phyloP scores from a whole-genome alignment of 2,888 invertebrate species.

The Alentia gelatinosa region DNA sequence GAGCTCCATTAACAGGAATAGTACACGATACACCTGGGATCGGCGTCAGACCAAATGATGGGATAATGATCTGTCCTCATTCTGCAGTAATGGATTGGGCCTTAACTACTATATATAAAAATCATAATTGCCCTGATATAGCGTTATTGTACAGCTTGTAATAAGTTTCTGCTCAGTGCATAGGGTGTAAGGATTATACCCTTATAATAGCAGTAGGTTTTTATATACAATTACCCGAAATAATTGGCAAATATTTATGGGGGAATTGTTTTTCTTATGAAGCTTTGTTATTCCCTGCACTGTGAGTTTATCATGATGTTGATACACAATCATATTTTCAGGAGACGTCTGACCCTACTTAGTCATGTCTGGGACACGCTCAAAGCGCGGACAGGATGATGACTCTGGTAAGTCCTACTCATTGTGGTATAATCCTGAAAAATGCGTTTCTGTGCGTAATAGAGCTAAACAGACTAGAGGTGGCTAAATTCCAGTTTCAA shows the following conservation, averaged over 20 bases:
- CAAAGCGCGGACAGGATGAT: slow-evolving; percentile 15
- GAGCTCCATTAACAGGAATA: too few relatives aligned
- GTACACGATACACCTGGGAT: too few relatives aligned
- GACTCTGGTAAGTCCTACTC: not conserved
- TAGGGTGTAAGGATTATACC: not conserved
- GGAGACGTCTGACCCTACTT: not conserved
- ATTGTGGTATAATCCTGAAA: not conserved
- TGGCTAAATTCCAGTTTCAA: not conserved
- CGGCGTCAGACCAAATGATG: too few relatives aligned
- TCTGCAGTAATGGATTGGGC: too few relatives aligned
- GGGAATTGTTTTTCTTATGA: not conserved
- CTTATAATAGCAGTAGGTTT: not conserved
- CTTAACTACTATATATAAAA: too few relatives aligned
- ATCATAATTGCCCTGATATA: too few relatives aligned
- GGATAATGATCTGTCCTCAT: too few relatives aligned
- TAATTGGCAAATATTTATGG: not conserved
- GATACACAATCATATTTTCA: too few relatives aligned
- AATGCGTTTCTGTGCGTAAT: not conserved
- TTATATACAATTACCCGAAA: not conserved
- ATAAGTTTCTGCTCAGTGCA: not conserved
- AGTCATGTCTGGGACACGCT: slow-evolving; percentile 22
- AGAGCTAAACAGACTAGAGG: not conserved
- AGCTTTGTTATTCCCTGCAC: not conserved
- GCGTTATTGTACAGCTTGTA: not conserved
- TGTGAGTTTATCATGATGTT: too few relatives aligned